Percentiles rank a stretch among this genome's conserved stretches.
These are phyloP conservation scores for Sorex araneus DNA, from an alignment of 2,113 vertebrate genomes.

Conservation along the genomic window DNA sequence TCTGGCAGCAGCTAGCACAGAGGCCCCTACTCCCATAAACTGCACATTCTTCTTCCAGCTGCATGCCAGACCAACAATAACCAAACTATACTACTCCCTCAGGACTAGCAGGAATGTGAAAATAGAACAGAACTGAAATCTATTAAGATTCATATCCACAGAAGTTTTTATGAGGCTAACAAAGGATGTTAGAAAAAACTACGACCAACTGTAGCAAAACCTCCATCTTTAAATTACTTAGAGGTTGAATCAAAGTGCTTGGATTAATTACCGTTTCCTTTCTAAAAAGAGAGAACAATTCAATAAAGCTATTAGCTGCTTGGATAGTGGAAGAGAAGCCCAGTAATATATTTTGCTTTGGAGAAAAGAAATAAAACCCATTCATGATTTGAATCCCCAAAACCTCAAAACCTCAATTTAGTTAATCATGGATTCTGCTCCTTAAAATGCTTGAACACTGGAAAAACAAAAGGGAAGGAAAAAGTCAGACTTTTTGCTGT, in stretches of 20 bases:
- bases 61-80: conserved; percentile 78
- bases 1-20: conserved; percentile 49
- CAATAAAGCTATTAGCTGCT: conserved; percentile 71
- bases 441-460: conserved; percentile 43
- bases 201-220: conserved; percentile 57
- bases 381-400: conserved; percentile 65
- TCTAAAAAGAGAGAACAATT: conserved; percentile 56
- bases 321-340: conserved; percentile 60
- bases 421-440: conserved; percentile 40
- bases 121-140: conserved; percentile 76
- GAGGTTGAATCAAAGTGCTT: conserved; percentile 61
- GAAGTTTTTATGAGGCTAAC: conserved; percentile 72
- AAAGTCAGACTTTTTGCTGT: conserved; percentile 8
- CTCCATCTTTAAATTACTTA: conserved; percentile 61
- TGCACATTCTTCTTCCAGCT: conserved; percentile 76
- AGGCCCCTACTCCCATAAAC: conserved; percentile 71
- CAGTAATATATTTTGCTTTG: conserved; percentile 69
- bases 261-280: conserved; percentile 79
- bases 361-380: conserved; percentile 73
- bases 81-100: conserved; percentile 75
- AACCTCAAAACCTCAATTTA: conserved; percentile 63
- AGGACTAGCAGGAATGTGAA: conserved; percentile 79
- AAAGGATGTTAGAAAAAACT: conserved; percentile 71
- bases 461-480: neutral
- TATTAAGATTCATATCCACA: conserved; percentile 77